Base-by-base conservation (phyloP, 2,888 invertebrate genomes). In the Coremacera marginata region DNA sequence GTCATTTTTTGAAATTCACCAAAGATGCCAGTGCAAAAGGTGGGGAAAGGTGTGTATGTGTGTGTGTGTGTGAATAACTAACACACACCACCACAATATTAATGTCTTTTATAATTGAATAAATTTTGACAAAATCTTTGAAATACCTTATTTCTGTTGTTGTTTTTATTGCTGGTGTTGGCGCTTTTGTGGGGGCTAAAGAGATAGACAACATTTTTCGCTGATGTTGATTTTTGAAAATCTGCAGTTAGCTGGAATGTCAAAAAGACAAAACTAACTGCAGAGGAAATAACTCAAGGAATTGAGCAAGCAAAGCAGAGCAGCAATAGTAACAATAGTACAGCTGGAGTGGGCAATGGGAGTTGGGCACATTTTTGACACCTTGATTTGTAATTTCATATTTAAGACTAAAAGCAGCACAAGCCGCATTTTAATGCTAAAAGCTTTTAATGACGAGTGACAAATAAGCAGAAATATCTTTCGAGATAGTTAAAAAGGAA, bases 51-150 rank as follows among this genome's bases (percentile, higher is more conserved):
- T 71, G 44, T 37, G 37, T 37, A 7, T 37, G 37, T 5, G 27
- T 5, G 37, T 37, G 19, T 16, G 31, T 27, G 55, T 71, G 19
- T 52, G n/a, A 14, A 37, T 44, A 55, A 34, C 37, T 3, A 1
- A 34, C 25, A 25, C 72, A 57, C 25, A 73, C 27, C 25, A 65
- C 65, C 63, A 11, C 49, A 74, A 65, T 34, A 74, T 74, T 74
- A 74, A 74, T 74, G 74, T 22, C 37, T 55, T 52, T 65, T 74
- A 65, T 74, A 74, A 74, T 74, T 65, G 74, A 74, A 74, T 74
- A 52, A 44, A 74, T 65, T 55, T 65, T 65, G 63, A 19, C 37
- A 65, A 52, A 74, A 65, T 27, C 55, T 74, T 52, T 11, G 60
- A 52, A 65, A 65, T 31, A 44, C 34, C 49, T 57, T 25, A 19